A percentile compares a stretch with the other conserved stretches of the same genome.
Conservation (phyloP, 2,797 vertebrate genomes). For the Sylvilagus floridanus region DNA sequence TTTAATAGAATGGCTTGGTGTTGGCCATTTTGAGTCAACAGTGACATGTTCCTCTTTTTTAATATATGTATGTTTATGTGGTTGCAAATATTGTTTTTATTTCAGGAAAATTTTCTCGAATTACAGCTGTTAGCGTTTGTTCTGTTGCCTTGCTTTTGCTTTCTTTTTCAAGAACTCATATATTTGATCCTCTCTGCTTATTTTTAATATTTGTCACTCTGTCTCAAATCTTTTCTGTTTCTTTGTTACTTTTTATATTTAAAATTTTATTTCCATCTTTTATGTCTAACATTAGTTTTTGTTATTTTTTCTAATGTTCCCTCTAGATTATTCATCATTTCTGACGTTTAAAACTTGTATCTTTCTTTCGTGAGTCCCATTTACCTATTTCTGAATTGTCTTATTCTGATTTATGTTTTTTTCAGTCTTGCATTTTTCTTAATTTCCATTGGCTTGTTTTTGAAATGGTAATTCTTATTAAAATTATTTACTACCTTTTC, state of each 20-base stretch:
- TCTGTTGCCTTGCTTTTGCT: background rate
- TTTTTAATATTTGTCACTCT: background rate
- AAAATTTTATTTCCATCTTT: background rate
- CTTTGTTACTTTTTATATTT: background rate
- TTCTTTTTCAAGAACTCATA: background rate
- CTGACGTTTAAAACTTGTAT: background rate
- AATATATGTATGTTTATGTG: background rate
- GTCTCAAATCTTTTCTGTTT: background rate
- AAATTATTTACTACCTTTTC: too few relatives aligned
- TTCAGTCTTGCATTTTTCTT: slow-evolving; percentile 8
- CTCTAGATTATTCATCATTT: background rate
- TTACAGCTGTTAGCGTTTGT: background rate
- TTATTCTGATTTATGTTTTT: background rate
- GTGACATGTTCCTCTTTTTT: background rate
- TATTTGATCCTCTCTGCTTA: background rate
- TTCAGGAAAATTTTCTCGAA: background rate
- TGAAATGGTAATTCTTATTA: background rate
- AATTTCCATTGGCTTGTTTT: background rate
- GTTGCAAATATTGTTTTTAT: background rate
- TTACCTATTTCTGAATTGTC: background rate
- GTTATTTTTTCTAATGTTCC: background rate
- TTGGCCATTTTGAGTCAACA: background rate
- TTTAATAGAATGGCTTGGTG: background rate
- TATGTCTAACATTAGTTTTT: background rate
- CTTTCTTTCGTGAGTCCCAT: background rate